Evolutionary conservation across 2,888 invertebrate species (phyloP).

Genomic region (Calameuta filiformis): DNA sequence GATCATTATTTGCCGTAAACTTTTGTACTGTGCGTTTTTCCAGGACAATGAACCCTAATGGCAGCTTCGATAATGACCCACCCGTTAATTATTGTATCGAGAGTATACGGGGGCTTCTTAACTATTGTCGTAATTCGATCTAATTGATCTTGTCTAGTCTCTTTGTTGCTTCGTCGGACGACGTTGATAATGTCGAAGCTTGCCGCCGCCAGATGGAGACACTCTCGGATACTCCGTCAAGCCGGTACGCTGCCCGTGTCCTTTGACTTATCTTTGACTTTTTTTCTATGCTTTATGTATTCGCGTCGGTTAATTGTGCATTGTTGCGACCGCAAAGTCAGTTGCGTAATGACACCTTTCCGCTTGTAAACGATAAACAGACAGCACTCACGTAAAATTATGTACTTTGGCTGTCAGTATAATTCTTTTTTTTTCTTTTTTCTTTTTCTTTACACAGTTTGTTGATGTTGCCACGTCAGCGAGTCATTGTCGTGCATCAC

Average conservation of each 20-base stretch:
- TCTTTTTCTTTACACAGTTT: not conserved
- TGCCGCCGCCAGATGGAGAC: not conserved
- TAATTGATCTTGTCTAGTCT: not conserved
- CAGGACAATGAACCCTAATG: not conserved
- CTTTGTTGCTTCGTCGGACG: not conserved
- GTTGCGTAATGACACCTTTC: not conserved
- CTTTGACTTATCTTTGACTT: not conserved
- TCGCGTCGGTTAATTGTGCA: not conserved
- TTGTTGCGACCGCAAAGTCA: not conserved
- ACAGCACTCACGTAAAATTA: not conserved
- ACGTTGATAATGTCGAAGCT: not conserved
- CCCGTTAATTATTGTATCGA: not conserved
- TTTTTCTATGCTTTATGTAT: not conserved
- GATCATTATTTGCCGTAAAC: not conserved
- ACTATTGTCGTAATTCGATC: not conserved
- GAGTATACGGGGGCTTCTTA: not conserved
- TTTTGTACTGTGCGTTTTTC: not conserved
- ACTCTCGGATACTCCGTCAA: not conserved
- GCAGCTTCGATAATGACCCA: not conserved
- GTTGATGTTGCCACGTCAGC: not conserved
- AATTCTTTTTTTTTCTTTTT: too few species aligned
- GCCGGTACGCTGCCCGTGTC: not conserved
- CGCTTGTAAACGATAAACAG: not conserved
- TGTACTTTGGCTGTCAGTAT: not conserved
- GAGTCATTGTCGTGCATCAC: not conserved